Conservation (phyloP, 2,888 invertebrate species). For the Bruchidius siliquastri region DNA sequence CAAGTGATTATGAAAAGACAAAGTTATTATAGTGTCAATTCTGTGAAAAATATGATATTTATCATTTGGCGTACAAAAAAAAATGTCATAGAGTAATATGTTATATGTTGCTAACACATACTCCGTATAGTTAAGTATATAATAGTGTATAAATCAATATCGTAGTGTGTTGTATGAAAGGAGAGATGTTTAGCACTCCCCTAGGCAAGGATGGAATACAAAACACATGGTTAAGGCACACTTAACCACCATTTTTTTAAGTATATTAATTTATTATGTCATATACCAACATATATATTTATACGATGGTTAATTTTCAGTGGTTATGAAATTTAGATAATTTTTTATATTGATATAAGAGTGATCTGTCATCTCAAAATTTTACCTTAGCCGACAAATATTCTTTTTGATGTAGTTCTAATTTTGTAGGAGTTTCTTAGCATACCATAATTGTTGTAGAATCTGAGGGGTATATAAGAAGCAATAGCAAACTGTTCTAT, state of each 20-base stretch:
- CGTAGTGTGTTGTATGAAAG: constrained; percentile 86
- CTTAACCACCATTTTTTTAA: constrained; percentile 49
- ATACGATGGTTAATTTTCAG: too few relatives aligned
- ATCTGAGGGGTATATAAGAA: not conserved
- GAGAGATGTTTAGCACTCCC: constrained; percentile 96
- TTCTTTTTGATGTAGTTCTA: too few relatives aligned
- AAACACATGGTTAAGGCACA: constrained; percentile 54
- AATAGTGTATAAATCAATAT: not conserved
- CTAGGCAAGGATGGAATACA: constrained; percentile 90
- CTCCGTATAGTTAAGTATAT: constrained; percentile 5
- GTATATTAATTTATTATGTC: not conserved
- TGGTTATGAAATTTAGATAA: too few relatives aligned
- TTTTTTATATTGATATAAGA: too few relatives aligned
- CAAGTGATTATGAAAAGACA: not conserved
- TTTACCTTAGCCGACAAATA: not conserved
- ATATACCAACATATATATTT: too few relatives aligned
- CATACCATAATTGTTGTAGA: not conserved
- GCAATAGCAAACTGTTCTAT: not conserved
- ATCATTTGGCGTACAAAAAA: not conserved
- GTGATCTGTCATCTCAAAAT: too few relatives aligned
- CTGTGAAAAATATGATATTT: not conserved
- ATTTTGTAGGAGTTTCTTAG: not conserved
- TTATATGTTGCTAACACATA: constrained; percentile 8
- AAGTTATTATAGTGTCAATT: not conserved
- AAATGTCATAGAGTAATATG: not conserved